phyloP scores from a whole-genome alignment of 2,888 invertebrate species.

The Acanthosepion lycidas region DNA sequence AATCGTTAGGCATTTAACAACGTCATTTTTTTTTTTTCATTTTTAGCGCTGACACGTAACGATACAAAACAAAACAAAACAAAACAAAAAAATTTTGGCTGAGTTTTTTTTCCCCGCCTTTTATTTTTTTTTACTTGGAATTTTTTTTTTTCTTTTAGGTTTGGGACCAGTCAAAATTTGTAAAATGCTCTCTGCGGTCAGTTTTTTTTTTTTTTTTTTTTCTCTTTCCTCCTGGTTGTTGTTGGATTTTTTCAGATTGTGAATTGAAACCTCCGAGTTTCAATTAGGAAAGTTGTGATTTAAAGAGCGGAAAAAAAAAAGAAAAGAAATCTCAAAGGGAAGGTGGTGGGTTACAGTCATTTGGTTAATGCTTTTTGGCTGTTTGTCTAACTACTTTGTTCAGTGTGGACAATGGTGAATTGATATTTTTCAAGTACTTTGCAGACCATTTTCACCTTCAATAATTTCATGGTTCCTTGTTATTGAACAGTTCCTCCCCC shows the following conservation, averaged over 20 bases:
- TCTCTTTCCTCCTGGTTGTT: not conserved
- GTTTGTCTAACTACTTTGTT: not conserved
- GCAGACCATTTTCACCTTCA: constrained; percentile 1
- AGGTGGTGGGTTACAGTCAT: not conserved
- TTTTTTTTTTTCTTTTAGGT: not conserved
- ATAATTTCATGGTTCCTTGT: constrained; percentile 24
- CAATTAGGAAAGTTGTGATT: not conserved
- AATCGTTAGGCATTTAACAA: not conserved
- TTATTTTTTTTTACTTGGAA: no score
- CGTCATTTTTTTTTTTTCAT: not conserved
- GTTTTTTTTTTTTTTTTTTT: not conserved
- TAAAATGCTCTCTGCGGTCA: not conserved
- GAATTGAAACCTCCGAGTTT: not conserved
- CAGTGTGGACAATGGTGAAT: not conserved
- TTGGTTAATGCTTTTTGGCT: not conserved
- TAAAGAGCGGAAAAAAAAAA: not conserved
- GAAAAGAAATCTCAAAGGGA: not conserved
- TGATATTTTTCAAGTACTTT: constrained; percentile 33
- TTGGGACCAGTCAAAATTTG: not conserved
- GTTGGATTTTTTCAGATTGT: not conserved
- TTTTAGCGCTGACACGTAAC: constrained; percentile 33
- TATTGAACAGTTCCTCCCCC: not conserved
- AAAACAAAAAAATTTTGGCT: not conserved
- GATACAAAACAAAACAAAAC: not conserved
- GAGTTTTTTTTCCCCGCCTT: not conserved